phyloP scores from a whole-genome alignment of 2,888 invertebrate genomes.

The Drosophila atripex region DNA sequence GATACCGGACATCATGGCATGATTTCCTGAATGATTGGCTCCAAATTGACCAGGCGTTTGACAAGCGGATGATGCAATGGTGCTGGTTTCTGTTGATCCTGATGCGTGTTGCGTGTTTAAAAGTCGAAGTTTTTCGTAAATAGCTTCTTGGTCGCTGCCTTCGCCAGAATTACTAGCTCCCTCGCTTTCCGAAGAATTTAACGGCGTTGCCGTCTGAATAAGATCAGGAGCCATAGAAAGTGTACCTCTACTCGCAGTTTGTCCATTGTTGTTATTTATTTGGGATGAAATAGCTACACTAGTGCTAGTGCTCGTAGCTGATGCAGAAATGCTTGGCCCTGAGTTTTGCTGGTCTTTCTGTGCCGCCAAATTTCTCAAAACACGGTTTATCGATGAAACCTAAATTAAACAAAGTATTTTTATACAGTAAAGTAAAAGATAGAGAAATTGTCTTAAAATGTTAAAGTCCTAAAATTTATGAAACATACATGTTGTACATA shows the following conservation, averaged over 20 bases:
- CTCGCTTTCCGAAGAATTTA: slow-evolving; percentile 80
- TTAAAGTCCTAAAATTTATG: too few relatives aligned
- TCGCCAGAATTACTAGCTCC: slow-evolving; percentile 71
- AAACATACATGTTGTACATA: too few relatives aligned
- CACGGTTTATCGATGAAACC: slow-evolving; percentile 92
- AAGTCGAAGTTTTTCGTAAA: slow-evolving; percentile 82
- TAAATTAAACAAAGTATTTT: slow-evolving; percentile 31
- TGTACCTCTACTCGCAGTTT: slow-evolving; percentile 14
- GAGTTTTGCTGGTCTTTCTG: slow-evolving; percentile 89
- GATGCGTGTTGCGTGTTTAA: slow-evolving; percentile 72
- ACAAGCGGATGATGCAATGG: slow-evolving; percentile 44
- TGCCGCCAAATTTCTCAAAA: slow-evolving; percentile 96
- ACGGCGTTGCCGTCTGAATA: slow-evolving; percentile 77
- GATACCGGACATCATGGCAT: slow-evolving; percentile 20
- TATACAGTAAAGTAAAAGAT: background rate
- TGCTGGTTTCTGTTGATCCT: slow-evolving; percentile 39
- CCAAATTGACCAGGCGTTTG: slow-evolving; percentile 54
- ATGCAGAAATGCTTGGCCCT: slow-evolving; percentile 30
- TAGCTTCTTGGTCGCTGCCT: slow-evolving; percentile 68
- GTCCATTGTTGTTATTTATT: slow-evolving; percentile 28
- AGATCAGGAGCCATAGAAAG: slow-evolving; percentile 38
- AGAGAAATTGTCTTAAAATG: too few relatives aligned
- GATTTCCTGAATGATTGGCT: slow-evolving; percentile 46
- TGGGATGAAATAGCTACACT: slow-evolving; percentile 32
- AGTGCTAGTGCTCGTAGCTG: slow-evolving; percentile 13